phyloP scores from a whole-genome alignment of 2,113 vertebrate genomes.

The human region DNA sequence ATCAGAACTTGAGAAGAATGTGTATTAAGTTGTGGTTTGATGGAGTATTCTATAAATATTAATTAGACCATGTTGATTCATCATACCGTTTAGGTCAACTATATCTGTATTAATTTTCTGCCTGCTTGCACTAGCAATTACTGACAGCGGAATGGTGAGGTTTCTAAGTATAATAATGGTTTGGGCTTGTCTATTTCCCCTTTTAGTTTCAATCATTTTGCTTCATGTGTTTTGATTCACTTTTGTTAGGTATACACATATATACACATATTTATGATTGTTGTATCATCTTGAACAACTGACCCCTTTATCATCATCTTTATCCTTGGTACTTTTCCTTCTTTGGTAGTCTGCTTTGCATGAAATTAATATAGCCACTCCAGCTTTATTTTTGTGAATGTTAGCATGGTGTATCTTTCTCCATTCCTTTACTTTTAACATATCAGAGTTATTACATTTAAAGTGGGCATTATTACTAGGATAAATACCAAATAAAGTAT shows the following conservation, averaged over 20 bases:
- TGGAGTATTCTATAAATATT: background rate
- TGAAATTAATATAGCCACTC: background rate
- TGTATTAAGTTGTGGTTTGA: background rate
- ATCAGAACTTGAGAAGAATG: background rate
- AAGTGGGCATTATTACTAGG: too few species aligned
- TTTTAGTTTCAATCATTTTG: background rate
- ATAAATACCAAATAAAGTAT: too few species aligned
- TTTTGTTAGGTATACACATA: background rate
- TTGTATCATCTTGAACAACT: background rate
- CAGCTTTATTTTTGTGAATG: background rate
- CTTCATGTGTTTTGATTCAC: background rate
- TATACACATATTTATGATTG: background rate
- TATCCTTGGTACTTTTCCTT: background rate
- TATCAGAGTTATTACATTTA: background rate
- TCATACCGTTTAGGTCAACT: background rate
- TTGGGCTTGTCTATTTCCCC: background rate
- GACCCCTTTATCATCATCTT: background rate
- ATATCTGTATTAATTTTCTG: background rate
- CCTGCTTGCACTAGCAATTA: background rate
- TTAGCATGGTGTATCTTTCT: background rate
- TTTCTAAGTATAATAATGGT: background rate
- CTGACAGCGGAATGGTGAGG: background rate
- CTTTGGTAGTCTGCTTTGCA: background rate
- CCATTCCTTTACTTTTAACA: background rate
- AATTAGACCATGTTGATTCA: background rate